Base-by-base conservation (phyloP, 1,140 invertebrate species). In the Polyergus mexicanus region DNA sequence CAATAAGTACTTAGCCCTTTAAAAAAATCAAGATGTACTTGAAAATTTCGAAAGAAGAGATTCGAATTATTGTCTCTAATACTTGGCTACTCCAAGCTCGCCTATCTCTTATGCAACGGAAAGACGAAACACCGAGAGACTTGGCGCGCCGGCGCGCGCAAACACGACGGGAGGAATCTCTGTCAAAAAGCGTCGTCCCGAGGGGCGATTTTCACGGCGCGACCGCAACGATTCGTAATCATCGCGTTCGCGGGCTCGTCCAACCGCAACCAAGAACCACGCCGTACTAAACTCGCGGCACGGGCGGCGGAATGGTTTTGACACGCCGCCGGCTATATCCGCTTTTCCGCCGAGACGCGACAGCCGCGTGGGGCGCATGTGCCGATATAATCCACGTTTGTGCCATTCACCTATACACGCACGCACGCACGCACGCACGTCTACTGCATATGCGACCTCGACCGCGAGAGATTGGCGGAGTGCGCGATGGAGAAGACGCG, bases 241-340 rank as follows among this genome's bases (percentile, higher is more conserved):
- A 8, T 13, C 51, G 76, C 62, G 75, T 22, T 56, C 60, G 76
- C 65, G 66, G 76, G 28, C 51, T 86, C 84, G 76, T 38, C 65
- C 60, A 83, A 85, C 51, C 88, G 86, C 88, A 86, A 85, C 54
- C 87, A 77, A 88, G 91, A 87, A 89, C 89, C 92, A 92, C 92
- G 91, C 91, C 91, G 93, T 92, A 93, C 92, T 92, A 86, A 86
- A 84, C 90, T 90, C 89, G 86, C 85, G 91, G 86, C 89, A 88
- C 88, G 90, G 89, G 90, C 89, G 92, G 86, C 89, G 93, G 87
- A 93, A 94, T 94, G 93, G 90, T 94, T 93, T 94, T 92, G 93
- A 94, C 94, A 94, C 91, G 92, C 93, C 93, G 93, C 84, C 92
- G 91, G 92, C 93, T 93, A 91, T 89, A 85, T 91, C 88, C 87